Evolutionary conservation across 1,140 invertebrate genomes (phyloP).

Genomic region (Ceratosolen solmsi): DNA sequence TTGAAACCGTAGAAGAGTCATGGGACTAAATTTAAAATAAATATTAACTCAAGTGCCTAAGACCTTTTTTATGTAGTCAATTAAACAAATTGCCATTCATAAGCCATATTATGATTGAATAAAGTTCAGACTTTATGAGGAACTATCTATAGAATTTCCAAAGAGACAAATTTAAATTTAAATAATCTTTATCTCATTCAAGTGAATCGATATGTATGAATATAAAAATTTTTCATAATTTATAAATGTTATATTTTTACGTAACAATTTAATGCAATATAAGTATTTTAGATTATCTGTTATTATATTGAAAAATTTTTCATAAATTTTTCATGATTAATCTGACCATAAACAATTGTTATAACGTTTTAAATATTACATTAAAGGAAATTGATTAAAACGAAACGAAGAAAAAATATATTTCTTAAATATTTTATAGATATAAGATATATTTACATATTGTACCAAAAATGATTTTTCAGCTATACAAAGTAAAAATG

Average conservation of each 20-base stretch:
- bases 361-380: conserved; percentile 20
- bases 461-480: conserved; percentile 43
- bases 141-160: conserved; percentile 23
- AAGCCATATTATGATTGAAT: conserved; percentile 23
- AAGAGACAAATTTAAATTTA: conserved; percentile 22
- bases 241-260: conserved; percentile 19
- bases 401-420: conserved; percentile 36
- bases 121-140: conserved; percentile 5
- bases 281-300: conserved; percentile 20
- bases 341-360: conserved; percentile 24
- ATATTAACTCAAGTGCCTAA: conserved; percentile 35
- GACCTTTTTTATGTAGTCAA: conserved; percentile 20
- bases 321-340: conserved; percentile 25
- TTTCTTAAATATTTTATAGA: conserved; percentile 48
- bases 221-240: conserved; percentile 1
- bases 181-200: conserved; percentile 1
- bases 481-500: conserved; percentile 39
- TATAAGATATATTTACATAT: conserved; percentile 48
- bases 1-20: conserved; percentile 33
- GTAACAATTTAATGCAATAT: conserved; percentile 29
- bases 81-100: conserved; percentile 12
- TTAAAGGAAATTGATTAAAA: conserved; percentile 35
- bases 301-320: conserved; percentile 9
- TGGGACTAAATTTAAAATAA: conserved; percentile 43
- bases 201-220: neutral